phyloP scores from a whole-genome alignment of 2,888 invertebrate species.

The Urechis unicinctus region DNA sequence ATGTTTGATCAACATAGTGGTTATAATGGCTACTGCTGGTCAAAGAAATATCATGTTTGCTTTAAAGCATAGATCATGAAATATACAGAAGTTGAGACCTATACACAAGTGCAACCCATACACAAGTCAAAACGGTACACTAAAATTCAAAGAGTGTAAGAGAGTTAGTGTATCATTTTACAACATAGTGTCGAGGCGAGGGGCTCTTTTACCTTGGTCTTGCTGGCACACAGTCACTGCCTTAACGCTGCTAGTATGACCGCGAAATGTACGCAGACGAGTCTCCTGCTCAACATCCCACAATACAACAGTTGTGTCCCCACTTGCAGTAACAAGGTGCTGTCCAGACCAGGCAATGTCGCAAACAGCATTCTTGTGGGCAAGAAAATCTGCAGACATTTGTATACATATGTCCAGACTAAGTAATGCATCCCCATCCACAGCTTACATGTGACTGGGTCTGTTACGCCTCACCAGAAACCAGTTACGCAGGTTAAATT shows the following conservation, averaged over 20 bases:
- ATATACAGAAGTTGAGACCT: too few species aligned
- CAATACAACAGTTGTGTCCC: constrained; percentile 74
- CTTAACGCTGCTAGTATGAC: constrained; percentile 76
- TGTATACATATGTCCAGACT: too few species aligned
- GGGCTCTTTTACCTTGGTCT: background rate
- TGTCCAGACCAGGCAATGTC: constrained; percentile 82
- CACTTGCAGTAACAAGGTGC: constrained; percentile 76
- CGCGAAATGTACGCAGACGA: constrained; percentile 57
- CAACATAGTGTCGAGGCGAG: background rate
- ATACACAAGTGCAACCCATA: too few species aligned
- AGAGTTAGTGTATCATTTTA: background rate
- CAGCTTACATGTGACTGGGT: background rate
- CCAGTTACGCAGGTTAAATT: too few species aligned
- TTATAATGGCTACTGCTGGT: too few species aligned
- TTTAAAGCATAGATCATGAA: too few species aligned
- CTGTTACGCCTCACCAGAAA: too few species aligned
- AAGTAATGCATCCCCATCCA: too few species aligned
- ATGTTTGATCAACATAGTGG: too few species aligned
- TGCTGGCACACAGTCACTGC: constrained; percentile 54
- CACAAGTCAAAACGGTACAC: too few species aligned
- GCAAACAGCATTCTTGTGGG: constrained; percentile 81
- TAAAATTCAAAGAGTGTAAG: too few species aligned
- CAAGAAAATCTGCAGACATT: constrained; percentile 40
- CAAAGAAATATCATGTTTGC: too few species aligned
- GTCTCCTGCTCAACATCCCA: constrained; percentile 62